These are phyloP conservation scores for Synchiropus splendidus DNA, from an alignment of 2,113 vertebrate genomes.

Conservation along the genomic window DNA sequence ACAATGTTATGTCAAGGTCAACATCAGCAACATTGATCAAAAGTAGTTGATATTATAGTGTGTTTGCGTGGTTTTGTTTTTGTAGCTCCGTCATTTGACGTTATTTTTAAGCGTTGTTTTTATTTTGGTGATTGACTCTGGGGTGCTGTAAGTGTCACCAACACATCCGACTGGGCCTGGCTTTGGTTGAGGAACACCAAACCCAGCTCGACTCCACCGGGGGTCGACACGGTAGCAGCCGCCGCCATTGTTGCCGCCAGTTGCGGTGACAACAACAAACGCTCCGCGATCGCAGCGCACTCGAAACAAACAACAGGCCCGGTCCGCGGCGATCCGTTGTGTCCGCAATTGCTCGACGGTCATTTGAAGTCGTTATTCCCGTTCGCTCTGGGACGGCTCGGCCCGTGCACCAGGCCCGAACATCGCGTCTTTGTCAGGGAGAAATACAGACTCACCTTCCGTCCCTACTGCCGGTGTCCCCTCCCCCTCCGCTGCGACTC, in stretches of 20 bases:
- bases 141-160: too few relatives aligned
- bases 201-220: not conserved
- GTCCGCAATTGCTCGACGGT: not conserved
- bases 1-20: too few relatives aligned
- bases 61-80: too few relatives aligned
- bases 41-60: too few relatives aligned
- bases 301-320: not conserved
- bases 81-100: too few relatives aligned
- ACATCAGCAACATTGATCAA: too few relatives aligned
- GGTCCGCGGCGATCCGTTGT: not conserved
- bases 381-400: too few relatives aligned
- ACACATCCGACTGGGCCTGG: too few relatives aligned
- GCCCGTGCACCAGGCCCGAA: too few relatives aligned
- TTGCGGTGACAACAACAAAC: constrained; percentile 6
- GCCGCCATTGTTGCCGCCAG: constrained; percentile 11
- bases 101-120: too few relatives aligned
- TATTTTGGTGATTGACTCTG: too few relatives aligned
- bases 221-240: constrained; percentile 1
- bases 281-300: constrained; percentile 1
- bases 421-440: constrained; percentile 39
- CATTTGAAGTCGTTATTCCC: not conserved
- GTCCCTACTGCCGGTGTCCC: constrained; percentile 33
- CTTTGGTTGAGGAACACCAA: not conserved
- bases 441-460: constrained; percentile 50
- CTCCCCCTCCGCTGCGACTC: constrained; percentile 43